These are phyloP conservation scores for Istiophorus platypterus DNA, from an alignment of 2,113 vertebrate species.

Conservation along the genomic window DNA sequence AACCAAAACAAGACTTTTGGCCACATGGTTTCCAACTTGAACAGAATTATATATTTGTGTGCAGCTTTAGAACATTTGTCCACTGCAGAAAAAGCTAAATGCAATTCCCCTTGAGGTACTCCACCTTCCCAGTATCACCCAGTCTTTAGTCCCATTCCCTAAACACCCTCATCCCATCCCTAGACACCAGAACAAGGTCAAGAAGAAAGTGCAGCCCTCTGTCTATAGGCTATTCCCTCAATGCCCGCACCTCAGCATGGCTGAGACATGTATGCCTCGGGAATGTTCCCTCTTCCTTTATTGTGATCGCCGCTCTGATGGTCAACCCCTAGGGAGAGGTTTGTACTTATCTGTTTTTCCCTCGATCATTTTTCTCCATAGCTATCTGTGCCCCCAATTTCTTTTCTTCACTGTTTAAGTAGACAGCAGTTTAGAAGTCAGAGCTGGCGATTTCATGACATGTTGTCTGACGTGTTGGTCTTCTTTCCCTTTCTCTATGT, in stretches of 20 bases:
- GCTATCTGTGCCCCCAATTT: slow-evolving; percentile 50
- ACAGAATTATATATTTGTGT: slow-evolving; percentile 37
- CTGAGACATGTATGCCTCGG: slow-evolving; percentile 63
- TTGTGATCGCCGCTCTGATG: slow-evolving; percentile 81
- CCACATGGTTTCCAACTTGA: slow-evolving; percentile 29
- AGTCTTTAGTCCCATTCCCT: slow-evolving; percentile 50
- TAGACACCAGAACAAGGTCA: slow-evolving; percentile 80
- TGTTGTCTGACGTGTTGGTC: slow-evolving; percentile 55
- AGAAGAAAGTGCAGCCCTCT: slow-evolving; percentile 68
- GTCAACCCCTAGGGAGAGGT: slow-evolving; percentile 74
- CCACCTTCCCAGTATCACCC: slow-evolving; percentile 56
- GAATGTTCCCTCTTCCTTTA: slow-evolving; percentile 76
- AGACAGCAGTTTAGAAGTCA: slow-evolving; percentile 68
- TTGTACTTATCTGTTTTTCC: slow-evolving; percentile 75
- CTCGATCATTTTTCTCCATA: slow-evolving; percentile 31
- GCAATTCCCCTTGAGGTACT: slow-evolving; percentile 40
- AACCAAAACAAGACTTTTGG: slow-evolving; percentile 56
- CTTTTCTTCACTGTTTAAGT: slow-evolving; percentile 54
- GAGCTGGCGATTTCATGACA: slow-evolving; percentile 51
- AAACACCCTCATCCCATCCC: slow-evolving; percentile 62
- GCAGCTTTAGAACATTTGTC: slow-evolving; percentile 43
- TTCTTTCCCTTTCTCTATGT: slow-evolving; percentile 60
- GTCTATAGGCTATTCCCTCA: slow-evolving; percentile 74
- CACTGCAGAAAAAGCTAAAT: slow-evolving; percentile 41
- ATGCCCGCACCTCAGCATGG: slow-evolving; percentile 60